Conservation (phyloP, 2,797 vertebrate species). For the Cirrhinus molitorella region DNA sequence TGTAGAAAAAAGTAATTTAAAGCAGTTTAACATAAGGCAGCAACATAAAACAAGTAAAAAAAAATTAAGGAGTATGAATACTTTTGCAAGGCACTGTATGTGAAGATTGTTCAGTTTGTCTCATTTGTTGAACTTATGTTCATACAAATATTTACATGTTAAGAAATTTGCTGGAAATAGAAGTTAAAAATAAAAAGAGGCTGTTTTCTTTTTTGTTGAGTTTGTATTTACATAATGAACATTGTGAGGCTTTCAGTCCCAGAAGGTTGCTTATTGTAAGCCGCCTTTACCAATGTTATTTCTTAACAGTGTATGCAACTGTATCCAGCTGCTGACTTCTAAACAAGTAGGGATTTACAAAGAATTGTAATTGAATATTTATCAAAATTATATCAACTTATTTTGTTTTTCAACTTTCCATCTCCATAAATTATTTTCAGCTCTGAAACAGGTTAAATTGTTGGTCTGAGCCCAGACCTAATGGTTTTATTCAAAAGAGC, state of each 20-base stretch:
- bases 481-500: background rate
- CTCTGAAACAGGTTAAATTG: conserved; percentile 1
- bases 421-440: background rate
- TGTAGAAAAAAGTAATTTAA: no score
- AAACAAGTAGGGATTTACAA: background rate
- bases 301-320: background rate
- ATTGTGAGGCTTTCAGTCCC: background rate
- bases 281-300: background rate
- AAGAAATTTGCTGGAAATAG: background rate
- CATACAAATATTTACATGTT: background rate
- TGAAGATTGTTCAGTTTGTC: background rate
- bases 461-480: background rate
- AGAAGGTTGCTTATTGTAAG: background rate
- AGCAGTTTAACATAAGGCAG: no score
- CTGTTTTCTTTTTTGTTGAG: background rate
- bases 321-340: background rate
- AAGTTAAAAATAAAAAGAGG: background rate
- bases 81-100: no score
- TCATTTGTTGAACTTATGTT: background rate
- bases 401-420: background rate
- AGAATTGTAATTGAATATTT: background rate
- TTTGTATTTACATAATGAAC: background rate
- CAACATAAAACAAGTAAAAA: no score
- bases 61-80: no score
- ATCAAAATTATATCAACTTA: background rate